Evolutionary conservation across 2,888 invertebrate species (phyloP).

Genomic region (Gastracanthus pulcherrimus): DNA sequence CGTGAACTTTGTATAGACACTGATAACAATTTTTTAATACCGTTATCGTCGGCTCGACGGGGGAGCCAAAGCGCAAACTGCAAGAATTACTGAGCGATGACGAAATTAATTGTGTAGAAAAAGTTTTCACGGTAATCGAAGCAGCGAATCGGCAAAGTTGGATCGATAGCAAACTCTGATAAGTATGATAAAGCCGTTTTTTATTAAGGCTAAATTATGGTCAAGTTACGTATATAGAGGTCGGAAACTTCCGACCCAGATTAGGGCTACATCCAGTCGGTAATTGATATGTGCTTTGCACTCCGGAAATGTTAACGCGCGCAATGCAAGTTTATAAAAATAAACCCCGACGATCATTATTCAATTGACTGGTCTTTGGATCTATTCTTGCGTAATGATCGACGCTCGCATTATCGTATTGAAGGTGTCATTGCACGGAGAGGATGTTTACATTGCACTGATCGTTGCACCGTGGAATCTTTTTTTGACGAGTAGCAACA

Average conservation of each 20-base stretch:
- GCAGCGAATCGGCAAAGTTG: background rate
- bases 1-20: slow-evolving; percentile 29
- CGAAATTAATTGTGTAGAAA: background rate
- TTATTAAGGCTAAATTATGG: background rate
- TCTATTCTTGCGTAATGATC: slow-evolving; percentile 25
- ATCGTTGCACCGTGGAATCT: background rate
- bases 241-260: slow-evolving; percentile 33
- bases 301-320: background rate
- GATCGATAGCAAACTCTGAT: background rate
- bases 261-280: background rate
- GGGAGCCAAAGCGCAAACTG: background rate
- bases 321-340: background rate
- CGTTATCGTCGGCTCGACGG: background rate
- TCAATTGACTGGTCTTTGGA: background rate
- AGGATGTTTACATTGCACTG: background rate
- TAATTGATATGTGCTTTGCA: background rate
- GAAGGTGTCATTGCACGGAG: slow-evolving; percentile 22
- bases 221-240: background rate
- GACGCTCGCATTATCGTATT: background rate
- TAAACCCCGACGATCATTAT: slow-evolving; percentile 15
- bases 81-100: background rate
- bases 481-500: background rate
- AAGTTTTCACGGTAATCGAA: background rate
- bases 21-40: background rate
- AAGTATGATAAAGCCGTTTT: background rate